Evolutionary conservation across 2,113 vertebrate genomes (phyloP).

Genomic region (Heliornis fulica): DNA sequence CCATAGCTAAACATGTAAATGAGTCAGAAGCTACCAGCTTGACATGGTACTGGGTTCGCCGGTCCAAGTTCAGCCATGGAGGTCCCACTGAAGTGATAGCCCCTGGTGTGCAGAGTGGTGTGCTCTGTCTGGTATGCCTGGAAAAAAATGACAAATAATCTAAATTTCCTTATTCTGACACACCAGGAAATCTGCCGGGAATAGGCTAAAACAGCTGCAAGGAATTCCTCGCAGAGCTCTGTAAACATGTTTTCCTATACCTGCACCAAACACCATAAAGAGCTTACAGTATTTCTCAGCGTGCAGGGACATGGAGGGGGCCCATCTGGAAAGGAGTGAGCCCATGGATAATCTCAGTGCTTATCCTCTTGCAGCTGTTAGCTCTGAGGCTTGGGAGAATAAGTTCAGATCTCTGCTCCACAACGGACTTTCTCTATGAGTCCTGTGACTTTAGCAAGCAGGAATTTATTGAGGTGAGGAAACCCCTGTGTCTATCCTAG

Average conservation of each 20-base stretch:
- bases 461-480: fast-evolving
- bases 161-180: background rate
- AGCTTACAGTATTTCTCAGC: background rate
- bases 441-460: background rate
- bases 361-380: background rate
- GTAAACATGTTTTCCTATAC: background rate
- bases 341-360: background rate
- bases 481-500: background rate
- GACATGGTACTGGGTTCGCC: background rate
- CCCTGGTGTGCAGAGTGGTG: fast-evolving
- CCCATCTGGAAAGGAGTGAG: background rate
- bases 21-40: background rate
- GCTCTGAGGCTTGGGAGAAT: background rate
- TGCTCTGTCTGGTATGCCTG: background rate
- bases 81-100: background rate
- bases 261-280: background rate
- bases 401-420: background rate
- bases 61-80: background rate
- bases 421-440: background rate
- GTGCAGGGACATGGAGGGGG: fast-evolving
- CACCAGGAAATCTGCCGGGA: background rate
- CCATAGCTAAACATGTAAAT: background rate
- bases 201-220: background rate
- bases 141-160: background rate
- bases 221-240: background rate